Evolutionary conservation across 1,140 invertebrate species (phyloP).

Genomic region (Ptiloglossa arizonensis): DNA sequence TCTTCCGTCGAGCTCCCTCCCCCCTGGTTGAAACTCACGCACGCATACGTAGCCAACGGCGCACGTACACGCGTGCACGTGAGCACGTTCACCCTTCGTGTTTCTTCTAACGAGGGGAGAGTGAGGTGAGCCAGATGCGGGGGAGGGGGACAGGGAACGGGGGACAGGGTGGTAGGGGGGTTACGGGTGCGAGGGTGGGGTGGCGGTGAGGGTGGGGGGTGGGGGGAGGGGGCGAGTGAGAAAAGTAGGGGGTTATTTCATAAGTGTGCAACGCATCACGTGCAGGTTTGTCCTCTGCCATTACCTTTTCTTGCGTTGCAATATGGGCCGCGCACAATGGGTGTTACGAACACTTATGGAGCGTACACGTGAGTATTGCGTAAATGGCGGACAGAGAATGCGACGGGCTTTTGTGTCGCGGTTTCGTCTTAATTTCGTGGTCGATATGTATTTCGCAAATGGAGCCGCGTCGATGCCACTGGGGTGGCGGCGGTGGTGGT

Average conservation of each 20-base stretch:
- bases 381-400: constrained; percentile 29
- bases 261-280: constrained; percentile 63
- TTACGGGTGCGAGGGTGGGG: too few species aligned
- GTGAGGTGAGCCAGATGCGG: constrained; percentile 18
- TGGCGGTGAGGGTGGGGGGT: too few species aligned
- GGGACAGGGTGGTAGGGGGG: too few species aligned
- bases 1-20: constrained; percentile 37
- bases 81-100: constrained; percentile 22
- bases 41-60: constrained; percentile 60
- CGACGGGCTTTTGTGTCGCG: background rate
- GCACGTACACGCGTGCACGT: constrained; percentile 46
- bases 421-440: constrained; percentile 22
- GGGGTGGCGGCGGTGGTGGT: background rate
- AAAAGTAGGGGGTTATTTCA: constrained; percentile 53
- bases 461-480: background rate
- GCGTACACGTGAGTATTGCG: constrained; percentile 56
- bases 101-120: constrained; percentile 25
- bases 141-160: too few species aligned
- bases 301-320: constrained; percentile 50
- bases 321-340: constrained; percentile 48
- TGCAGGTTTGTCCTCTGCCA: constrained; percentile 44
- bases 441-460: constrained; percentile 3
- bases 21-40: constrained; percentile 55
- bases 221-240: constrained; percentile 1
- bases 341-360: constrained; percentile 48